phyloP scores from a whole-genome alignment of 2,797 vertebrate species.

The Chlorospingus semifuscus region DNA sequence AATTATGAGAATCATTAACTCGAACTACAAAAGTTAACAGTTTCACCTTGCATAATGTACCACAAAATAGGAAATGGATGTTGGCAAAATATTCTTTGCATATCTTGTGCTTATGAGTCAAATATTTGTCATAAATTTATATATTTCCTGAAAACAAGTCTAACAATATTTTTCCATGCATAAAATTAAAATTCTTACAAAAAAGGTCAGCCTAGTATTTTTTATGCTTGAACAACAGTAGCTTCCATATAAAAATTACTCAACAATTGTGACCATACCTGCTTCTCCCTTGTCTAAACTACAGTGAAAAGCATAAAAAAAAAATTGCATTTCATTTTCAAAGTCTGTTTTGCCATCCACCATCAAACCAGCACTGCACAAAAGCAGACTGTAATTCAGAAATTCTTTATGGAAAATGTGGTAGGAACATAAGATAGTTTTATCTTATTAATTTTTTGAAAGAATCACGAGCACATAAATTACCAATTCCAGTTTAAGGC shows the following conservation, averaged over 20 bases:
- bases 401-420: neutral
- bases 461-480: neutral
- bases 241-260: neutral
- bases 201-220: neutral
- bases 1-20: conserved; percentile 17
- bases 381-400: neutral
- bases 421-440: neutral
- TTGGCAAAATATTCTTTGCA: neutral
- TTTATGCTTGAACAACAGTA: neutral
- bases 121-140: neutral
- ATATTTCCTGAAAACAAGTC: neutral
- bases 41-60: neutral
- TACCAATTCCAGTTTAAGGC: neutral
- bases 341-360: neutral
- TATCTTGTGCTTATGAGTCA: neutral
- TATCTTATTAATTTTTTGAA: neutral
- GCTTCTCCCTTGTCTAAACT: neutral
- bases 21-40: neutral
- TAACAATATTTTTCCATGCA: neutral
- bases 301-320: neutral
- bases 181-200: neutral
- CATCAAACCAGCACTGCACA: neutral
- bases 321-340: neutral
- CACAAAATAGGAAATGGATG: neutral
- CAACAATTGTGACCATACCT: neutral